A percentile compares a stretch with the other conserved stretches of the same genome.
phyloP scores from a whole-genome alignment of 2,888 invertebrate genomes.

The Meandrusa payeni region DNA sequence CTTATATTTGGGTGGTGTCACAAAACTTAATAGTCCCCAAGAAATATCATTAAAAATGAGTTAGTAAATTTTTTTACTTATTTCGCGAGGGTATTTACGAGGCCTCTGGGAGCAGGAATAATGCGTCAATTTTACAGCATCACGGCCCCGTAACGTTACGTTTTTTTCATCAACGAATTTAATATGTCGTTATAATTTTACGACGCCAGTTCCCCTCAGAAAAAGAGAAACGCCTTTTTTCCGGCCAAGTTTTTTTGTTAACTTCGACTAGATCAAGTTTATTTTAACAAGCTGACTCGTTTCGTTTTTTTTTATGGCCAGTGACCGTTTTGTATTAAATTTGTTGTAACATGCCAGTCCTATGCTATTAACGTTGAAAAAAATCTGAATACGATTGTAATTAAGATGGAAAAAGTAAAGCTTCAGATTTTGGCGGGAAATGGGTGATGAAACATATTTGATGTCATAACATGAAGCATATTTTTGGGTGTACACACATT shows the following conservation, averaged over 20 bases:
- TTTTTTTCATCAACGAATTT: slow-evolving; percentile 22
- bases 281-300: slow-evolving; percentile 4
- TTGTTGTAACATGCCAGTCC: too few relatives aligned
- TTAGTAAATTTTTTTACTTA: slow-evolving; percentile 36
- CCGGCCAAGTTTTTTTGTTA: slow-evolving; percentile 8
- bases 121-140: slow-evolving; percentile 54
- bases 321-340: too few relatives aligned
- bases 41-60: slow-evolving; percentile 30
- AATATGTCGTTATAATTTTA: slow-evolving; percentile 42
- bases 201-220: slow-evolving; percentile 25
- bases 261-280: slow-evolving; percentile 14
- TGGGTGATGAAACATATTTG: too few relatives aligned
- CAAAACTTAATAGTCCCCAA: slow-evolving; percentile 2
- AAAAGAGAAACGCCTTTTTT: slow-evolving; percentile 14
- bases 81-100: slow-evolving; percentile 45
- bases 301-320: slow-evolving; percentile 16
- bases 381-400: too few relatives aligned
- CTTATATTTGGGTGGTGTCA: not conserved
- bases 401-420: too few relatives aligned
- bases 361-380: too few relatives aligned
- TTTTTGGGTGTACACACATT: too few relatives aligned
- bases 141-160: slow-evolving; percentile 33
- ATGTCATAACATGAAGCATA: too few relatives aligned
- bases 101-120: slow-evolving; percentile 34
- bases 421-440: too few relatives aligned